Evolutionary conservation across 1,140 invertebrate species (phyloP).

Genomic region (Drosophila micromelanica): DNA sequence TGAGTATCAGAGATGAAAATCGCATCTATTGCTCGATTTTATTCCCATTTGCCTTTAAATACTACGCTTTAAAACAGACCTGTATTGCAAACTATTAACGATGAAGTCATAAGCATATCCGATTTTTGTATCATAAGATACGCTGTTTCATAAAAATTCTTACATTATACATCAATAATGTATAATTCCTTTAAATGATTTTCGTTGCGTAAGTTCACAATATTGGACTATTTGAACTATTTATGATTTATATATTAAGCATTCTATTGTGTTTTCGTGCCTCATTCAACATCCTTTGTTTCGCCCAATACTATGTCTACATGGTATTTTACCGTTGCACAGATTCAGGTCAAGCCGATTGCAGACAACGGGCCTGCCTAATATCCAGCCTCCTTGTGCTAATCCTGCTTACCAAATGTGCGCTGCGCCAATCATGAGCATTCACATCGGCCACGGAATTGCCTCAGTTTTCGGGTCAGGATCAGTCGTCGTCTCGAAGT

Average conservation of each 20-base stretch:
- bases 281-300: background rate
- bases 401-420: slow-evolving; percentile 43
- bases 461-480: slow-evolving; percentile 6
- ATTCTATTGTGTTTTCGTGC: background rate
- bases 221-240: too few species aligned
- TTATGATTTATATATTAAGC: too few species aligned
- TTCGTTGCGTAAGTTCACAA: too few species aligned
- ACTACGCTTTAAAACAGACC: too few species aligned
- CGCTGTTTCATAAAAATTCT: too few species aligned
- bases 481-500: too few species aligned
- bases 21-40: background rate
- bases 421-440: slow-evolving; percentile 64
- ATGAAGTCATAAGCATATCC: too few species aligned
- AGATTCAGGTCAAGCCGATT: slow-evolving; percentile 43
- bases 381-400: slow-evolving; percentile 58
- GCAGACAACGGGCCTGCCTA: slow-evolving; percentile 54
- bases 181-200: too few species aligned
- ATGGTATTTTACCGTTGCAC: background rate
- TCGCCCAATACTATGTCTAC: background rate
- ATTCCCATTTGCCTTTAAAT: background rate
- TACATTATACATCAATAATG: too few species aligned
- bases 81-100: too few species aligned
- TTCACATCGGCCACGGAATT: slow-evolving; percentile 12
- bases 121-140: too few species aligned
- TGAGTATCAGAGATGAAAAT: slow-evolving; percentile 28